Conservation (phyloP, 2,113 vertebrate genomes). For the Dromas ardeola region DNA sequence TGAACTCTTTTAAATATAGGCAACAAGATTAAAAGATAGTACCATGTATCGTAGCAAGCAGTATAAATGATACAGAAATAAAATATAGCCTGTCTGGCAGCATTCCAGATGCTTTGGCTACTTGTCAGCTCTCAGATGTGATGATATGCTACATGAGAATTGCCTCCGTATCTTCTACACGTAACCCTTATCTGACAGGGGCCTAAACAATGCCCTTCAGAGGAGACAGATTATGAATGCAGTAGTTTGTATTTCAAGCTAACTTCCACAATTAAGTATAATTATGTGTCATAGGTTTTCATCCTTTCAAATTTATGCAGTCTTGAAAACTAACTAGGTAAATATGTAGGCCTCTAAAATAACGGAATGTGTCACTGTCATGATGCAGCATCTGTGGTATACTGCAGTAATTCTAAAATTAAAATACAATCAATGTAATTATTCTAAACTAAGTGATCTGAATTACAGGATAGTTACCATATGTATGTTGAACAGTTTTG, state of each 20-base stretch:
- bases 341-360: not conserved
- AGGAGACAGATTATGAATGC: not conserved
- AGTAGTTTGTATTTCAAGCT: not conserved
- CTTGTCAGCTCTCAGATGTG: not conserved
- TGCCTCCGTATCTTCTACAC: not conserved
- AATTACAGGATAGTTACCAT: not conserved
- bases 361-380: not conserved
- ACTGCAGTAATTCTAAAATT: not conserved
- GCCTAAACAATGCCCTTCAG: not conserved
- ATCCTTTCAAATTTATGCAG: not conserved
- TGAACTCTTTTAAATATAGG: not conserved
- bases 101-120: not conserved
- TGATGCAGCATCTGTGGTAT: not conserved
- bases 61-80: not conserved
- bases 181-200: not conserved
- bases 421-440: not conserved
- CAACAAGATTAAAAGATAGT: not conserved
- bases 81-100: not conserved
- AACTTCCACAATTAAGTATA: conserved; percentile 19
- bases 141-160: not conserved
- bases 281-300: not conserved
- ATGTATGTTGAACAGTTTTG: not conserved
- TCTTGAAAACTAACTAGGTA: not conserved
- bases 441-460: not conserved
- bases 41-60: not conserved